Evolutionary conservation across 2,888 invertebrate species (phyloP), one percentile per base, ranked within the genome.

Genomic region (Seira ritae): DNA sequence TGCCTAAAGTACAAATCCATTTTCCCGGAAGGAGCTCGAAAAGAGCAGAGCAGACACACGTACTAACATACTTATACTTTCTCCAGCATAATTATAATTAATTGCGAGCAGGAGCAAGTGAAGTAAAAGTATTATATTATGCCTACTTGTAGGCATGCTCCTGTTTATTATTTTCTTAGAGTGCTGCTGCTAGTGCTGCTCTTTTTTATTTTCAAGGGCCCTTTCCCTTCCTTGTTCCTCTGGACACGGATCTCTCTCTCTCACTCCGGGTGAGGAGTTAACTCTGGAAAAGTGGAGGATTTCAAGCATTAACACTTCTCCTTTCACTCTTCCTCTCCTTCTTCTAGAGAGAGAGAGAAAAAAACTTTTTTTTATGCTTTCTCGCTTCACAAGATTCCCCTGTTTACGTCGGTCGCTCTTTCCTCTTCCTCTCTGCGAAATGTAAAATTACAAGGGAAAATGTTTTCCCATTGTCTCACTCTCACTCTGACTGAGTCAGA

Each of bases 231-330:
- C 6, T 50, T 50, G 50, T 50, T 50, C 6, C 12, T 8, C 6
- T 50, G 50, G 50, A 50, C 50, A 50, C 17, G 15, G 50, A 50
- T 12, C 50, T n/a, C 50, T 50, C 17, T 50, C 50, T 50, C 50
- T n/a, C 50, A n/a, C 15, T 50, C 42, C 42, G n/a, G n/a, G n/a
- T 31, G 31, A 50, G 50, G 31, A 31, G 50, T 50, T 50, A 50
- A 50, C 15, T 50, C 15, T 50, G 50, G 46, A 31, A 50, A 71
- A 71, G 23, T 71, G 71, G 71, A 60, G 71, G 71, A 71, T 73
- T 73, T 73, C 50, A 73, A 73, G 73, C 55, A 73, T 73, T 73
- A 73, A 73, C 73, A 73, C 73, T 73, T 73, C 24, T 55, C 60
- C 23, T 71, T 71, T 71, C 55, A 50, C 17, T 31, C 31, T 31